Percentiles rank a stretch among this genome's conserved stretches.
These are phyloP conservation scores for Mermis nigrescens DNA, from an alignment of 2,888 invertebrate genomes.

Conservation along the genomic window DNA sequence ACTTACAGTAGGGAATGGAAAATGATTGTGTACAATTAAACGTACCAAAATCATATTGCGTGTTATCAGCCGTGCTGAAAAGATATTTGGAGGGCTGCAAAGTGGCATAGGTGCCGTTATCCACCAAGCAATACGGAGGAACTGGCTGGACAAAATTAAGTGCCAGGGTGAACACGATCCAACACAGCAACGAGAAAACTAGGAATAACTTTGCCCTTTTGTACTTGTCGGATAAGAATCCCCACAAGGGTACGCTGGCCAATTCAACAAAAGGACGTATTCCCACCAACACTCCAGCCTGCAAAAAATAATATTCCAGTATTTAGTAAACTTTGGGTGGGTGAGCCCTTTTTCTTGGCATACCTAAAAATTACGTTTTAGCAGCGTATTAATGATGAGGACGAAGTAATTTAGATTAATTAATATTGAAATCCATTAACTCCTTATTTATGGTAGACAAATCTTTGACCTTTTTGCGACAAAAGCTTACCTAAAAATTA, in stretches of 20 bases:
- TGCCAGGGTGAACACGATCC: slow-evolving; percentile 89
- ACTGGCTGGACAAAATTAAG: slow-evolving; percentile 84
- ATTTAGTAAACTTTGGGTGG: too few relatives aligned
- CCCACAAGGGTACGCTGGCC: slow-evolving; percentile 92
- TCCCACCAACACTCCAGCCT: slow-evolving; percentile 47
- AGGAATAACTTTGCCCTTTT: slow-evolving; percentile 47
- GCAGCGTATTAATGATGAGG: too few relatives aligned
- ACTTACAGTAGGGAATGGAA: too few relatives aligned
- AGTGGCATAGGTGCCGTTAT: slow-evolving; percentile 9
- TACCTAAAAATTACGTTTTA: too few relatives aligned
- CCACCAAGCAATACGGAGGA: slow-evolving; percentile 42
- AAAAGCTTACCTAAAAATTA: too few relatives aligned
- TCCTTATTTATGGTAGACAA: too few relatives aligned
- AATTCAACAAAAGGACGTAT: slow-evolving; percentile 91
- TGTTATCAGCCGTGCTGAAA: background rate
- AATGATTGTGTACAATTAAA: too few relatives aligned
- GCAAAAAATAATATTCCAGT: too few relatives aligned
- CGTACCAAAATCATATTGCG: background rate
- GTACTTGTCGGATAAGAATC: slow-evolving; percentile 67
- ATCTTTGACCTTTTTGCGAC: too few relatives aligned
- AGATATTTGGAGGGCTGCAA: slow-evolving; percentile 6
- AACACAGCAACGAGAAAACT: slow-evolving; percentile 69
- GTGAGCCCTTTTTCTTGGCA: too few relatives aligned
- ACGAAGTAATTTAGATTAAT: too few relatives aligned
- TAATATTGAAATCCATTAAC: too few relatives aligned